Evolutionary conservation across 1,140 invertebrate species (phyloP).

Genomic region (Sitophilus oryzae): DNA sequence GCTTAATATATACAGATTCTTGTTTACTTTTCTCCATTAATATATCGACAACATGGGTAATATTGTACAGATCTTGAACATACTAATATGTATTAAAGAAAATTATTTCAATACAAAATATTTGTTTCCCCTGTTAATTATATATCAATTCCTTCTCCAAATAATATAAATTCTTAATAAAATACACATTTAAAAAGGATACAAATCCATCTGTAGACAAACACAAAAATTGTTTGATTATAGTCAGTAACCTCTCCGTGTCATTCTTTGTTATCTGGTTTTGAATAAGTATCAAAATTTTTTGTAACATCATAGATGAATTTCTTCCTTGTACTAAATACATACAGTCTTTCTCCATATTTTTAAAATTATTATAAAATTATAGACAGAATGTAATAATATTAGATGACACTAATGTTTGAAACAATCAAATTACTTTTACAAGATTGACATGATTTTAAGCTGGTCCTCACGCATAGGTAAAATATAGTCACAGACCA

Average conservation of each 20-base stretch:
- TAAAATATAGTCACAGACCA: no score
- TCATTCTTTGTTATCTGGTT: conserved; percentile 7
- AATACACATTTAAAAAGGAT: conserved; percentile 9
- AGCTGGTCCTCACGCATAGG: no score
- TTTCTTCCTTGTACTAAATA: conserved; percentile 2
- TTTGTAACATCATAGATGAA: conserved; percentile 1
- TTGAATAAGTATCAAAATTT: conserved; percentile 1
- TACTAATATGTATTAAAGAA: neutral
- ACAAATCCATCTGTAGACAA: conserved; percentile 8
- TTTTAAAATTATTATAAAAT: neutral
- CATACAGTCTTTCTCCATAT: conserved; percentile 1
- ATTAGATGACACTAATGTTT: no score
- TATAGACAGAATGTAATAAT: no score
- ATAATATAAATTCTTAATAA: no score
- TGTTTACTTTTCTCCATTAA: neutral
- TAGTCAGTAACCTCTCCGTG: neutral
- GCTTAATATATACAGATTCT: neutral
- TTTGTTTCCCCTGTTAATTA: no score
- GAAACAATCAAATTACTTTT: no score
- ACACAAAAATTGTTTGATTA: conserved; percentile 1
- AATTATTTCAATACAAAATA: no score
- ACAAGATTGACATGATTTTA: no score
- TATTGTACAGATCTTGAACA: conserved; percentile 2
- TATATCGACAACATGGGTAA: neutral
- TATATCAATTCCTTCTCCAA: no score